Evolutionary conservation across 2,888 invertebrate genomes (phyloP).

Genomic region (Drosophila peninsularis): DNA sequence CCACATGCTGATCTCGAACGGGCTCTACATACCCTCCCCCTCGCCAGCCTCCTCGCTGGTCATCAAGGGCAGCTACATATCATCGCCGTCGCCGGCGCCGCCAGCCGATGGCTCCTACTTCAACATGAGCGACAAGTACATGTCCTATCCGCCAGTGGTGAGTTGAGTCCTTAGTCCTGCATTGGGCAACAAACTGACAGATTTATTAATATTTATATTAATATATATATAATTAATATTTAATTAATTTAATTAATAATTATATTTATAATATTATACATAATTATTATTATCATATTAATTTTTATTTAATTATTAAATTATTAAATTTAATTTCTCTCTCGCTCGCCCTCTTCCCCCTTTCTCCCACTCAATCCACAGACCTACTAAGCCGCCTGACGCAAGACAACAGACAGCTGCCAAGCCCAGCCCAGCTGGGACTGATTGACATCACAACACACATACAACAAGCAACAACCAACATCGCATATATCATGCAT

Average conservation of each 20-base stretch:
- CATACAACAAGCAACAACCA: slow-evolving; percentile 13
- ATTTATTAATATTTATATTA: no score
- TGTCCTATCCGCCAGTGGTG: slow-evolving; percentile 84
- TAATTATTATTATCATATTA: no score
- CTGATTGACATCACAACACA: slow-evolving; percentile 73
- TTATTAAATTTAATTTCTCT: no score
- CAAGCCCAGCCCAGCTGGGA: slow-evolving; percentile 70
- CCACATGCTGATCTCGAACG: slow-evolving; percentile 83
- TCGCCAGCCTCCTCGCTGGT: slow-evolving; percentile 83
- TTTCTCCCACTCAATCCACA: slow-evolving; percentile 33
- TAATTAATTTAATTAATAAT: no score
- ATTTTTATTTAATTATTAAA: no score
- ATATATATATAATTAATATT: no score
- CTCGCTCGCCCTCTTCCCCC: neutral
- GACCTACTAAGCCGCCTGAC: slow-evolving; percentile 68
- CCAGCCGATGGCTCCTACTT: slow-evolving; percentile 83
- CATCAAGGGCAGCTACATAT: slow-evolving; percentile 83
- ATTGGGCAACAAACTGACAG: no score
- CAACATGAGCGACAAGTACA: slow-evolving; percentile 84
- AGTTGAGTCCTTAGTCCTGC: no score
- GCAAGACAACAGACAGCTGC: slow-evolving; percentile 48
- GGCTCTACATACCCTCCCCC: slow-evolving; percentile 82
- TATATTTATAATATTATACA: no score
- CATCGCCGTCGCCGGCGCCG: slow-evolving; percentile 83
- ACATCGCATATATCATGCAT: slow-evolving; percentile 30